Evolutionary conservation across 2,797 vertebrate genomes (phyloP).

Genomic region (Pseudochirops cupreus): DNA sequence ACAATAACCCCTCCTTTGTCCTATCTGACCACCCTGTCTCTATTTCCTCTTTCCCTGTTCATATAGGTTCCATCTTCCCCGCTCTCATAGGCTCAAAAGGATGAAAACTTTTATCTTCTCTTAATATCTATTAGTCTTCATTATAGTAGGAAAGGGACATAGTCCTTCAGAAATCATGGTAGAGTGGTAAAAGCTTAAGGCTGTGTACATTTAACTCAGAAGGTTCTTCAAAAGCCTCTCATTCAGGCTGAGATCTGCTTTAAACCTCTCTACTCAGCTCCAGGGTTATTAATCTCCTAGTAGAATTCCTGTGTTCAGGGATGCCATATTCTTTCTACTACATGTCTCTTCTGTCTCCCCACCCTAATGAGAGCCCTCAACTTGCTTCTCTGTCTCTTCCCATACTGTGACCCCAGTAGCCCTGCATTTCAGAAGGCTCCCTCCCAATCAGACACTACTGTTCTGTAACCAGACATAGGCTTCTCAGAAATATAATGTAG

Average conservation of each 20-base stretch:
- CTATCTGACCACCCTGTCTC: neutral
- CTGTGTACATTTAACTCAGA: neutral
- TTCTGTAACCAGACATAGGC: neutral
- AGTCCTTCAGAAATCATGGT: neutral
- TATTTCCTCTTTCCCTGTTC: neutral
- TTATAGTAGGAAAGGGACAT: neutral
- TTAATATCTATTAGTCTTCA: neutral
- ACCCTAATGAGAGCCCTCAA: neutral
- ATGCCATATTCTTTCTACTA: neutral
- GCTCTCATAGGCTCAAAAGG: too few relatives aligned
- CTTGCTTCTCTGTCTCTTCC: neutral
- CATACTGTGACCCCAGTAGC: neutral
- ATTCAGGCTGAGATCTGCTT: neutral
- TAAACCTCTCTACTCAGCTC: neutral
- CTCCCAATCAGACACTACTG: neutral
- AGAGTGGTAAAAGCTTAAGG: neutral
- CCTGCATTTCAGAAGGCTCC: neutral
- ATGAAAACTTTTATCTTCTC: neutral
- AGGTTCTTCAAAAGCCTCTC: neutral
- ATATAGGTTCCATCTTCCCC: neutral
- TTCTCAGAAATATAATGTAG: neutral
- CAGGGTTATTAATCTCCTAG: neutral
- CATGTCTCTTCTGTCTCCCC: neutral
- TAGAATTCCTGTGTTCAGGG: neutral
- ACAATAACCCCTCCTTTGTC: neutral